Evolutionary conservation across 2,797 vertebrate genomes (phyloP), one percentile per base, ranked within the genome.

Genomic region (Acanthiza pusilla): DNA sequence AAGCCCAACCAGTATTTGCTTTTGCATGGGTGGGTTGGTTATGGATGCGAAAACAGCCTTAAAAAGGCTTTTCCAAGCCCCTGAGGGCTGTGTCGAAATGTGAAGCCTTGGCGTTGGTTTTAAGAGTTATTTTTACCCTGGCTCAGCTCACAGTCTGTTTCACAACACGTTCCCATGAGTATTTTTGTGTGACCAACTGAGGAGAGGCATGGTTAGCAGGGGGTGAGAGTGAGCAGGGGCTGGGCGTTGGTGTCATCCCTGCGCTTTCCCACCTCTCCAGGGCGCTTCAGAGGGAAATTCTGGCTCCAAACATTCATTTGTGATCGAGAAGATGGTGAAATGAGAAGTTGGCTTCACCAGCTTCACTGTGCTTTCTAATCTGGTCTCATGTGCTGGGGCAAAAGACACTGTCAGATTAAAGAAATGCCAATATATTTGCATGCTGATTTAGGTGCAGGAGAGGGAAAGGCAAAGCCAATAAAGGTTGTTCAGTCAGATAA

Each of bases 61-160:
- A 12, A 53, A 95, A 93, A 89, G 85, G 78, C 30, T 91, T 85
- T 82, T 76, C 78, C 51, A 71, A 76, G 32, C 16, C 86, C 60
- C 81, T 30, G 55, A 55, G 71, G 36, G n/a, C 65, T 76, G 45
- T 84, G 53, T 85, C 51, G 73, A 76, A 94, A 85, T 63, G 36
- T 45, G 60, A 82, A 76, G 40, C 34, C 29, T 73, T 76, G 36
- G 18, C 5, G 0, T 45, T 86, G 21, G 3, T 70, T 75, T 51
- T 58, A 25, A 40, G 65, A 54, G 58, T 65, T 94, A 82, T 92
- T 93, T 96, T 96, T 87, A 93, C 29, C 71, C 53, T 57, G 7
- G 10, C 45, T 87, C 21, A 50, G n/a, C 61, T 85, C 0, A 0
- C 71, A 93, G 1, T 55, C 74, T 85, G 30, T 89, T 91, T 70